A percentile compares a stretch with the other conserved stretches of the same genome.
Evolutionary conservation across 1,140 invertebrate species (phyloP).

Genomic region (Acyrthosiphon pisum): DNA sequence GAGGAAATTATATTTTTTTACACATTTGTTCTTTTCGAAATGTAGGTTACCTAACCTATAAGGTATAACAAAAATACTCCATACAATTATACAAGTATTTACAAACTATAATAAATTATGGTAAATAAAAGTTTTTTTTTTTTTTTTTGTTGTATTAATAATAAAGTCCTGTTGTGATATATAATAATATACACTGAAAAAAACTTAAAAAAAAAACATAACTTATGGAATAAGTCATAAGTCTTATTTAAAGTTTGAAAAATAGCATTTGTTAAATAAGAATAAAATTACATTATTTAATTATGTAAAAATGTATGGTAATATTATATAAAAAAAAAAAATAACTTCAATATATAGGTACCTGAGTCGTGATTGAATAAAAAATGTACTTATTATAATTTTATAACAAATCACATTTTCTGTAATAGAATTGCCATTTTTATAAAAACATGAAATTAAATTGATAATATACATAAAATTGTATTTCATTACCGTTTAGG

Average conservation of each 20-base stretch:
- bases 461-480: not conserved
- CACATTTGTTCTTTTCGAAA: too few species aligned
- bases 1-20: too few species aligned
- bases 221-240: not conserved
- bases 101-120: not conserved
- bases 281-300: not conserved
- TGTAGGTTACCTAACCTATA: too few species aligned
- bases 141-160: too few species aligned
- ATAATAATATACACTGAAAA: not conserved
- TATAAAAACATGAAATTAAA: not conserved
- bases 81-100: not conserved
- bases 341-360: too few species aligned
- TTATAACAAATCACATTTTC: not conserved
- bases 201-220: not conserved
- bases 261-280: not conserved
- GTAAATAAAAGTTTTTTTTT: not conserved
- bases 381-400: not conserved
- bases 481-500: not conserved
- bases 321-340: too few species aligned
- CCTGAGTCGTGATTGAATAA: not conserved
- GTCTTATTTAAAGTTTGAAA: not conserved
- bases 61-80: too few species aligned
- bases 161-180: not conserved
- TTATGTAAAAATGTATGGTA: not conserved
- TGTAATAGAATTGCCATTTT: not conserved